Percentiles rank a stretch among this genome's conserved stretches.
These are phyloP conservation scores for Plagodis pulveraria DNA, from an alignment of 2,888 invertebrate genomes.

Conservation along the genomic window DNA sequence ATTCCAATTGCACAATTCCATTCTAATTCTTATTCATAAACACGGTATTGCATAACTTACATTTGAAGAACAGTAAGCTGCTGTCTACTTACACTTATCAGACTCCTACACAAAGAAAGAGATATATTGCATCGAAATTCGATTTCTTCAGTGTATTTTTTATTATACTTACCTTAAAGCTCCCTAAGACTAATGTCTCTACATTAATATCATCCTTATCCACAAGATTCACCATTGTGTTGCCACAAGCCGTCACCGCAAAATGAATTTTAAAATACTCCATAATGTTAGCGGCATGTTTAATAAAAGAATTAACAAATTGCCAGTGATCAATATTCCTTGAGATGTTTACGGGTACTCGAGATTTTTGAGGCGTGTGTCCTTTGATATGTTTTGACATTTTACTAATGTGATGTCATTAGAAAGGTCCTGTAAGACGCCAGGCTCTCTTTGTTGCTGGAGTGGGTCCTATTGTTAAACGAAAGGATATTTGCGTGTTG, in stretches of 20 bases:
- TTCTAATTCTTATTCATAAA: neutral
- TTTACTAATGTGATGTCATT: slow-evolving; percentile 81
- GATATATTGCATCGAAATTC: slow-evolving; percentile 12
- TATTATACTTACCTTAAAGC: slow-evolving; percentile 22
- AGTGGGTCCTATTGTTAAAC: slow-evolving; percentile 21
- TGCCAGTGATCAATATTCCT: slow-evolving; percentile 74
- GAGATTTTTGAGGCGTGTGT: slow-evolving; percentile 64
- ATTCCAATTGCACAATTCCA: neutral
- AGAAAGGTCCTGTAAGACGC: slow-evolving; percentile 66
- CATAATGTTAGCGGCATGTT: slow-evolving; percentile 63
- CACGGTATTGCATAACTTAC: neutral
- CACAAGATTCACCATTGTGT: slow-evolving; percentile 55
- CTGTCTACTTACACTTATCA: neutral
- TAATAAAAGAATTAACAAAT: slow-evolving; percentile 78
- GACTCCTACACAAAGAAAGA: slow-evolving; percentile 1
- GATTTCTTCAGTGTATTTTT: slow-evolving; percentile 9
- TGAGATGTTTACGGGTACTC: slow-evolving; percentile 58
- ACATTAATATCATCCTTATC: slow-evolving; percentile 50
- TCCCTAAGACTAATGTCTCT: slow-evolving; percentile 44
- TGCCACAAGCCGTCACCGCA: slow-evolving; percentile 55
- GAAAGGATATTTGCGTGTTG: slow-evolving; percentile 11
- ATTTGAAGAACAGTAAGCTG: slow-evolving; percentile 9
- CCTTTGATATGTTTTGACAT: slow-evolving; percentile 83
- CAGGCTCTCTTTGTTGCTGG: slow-evolving; percentile 42
- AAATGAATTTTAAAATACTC: slow-evolving; percentile 56